A percentile compares a stretch with the other conserved stretches of the same genome.
Evolutionary conservation across 2,888 invertebrate genomes (phyloP).

Genomic region (Stramonita haemastoma): DNA sequence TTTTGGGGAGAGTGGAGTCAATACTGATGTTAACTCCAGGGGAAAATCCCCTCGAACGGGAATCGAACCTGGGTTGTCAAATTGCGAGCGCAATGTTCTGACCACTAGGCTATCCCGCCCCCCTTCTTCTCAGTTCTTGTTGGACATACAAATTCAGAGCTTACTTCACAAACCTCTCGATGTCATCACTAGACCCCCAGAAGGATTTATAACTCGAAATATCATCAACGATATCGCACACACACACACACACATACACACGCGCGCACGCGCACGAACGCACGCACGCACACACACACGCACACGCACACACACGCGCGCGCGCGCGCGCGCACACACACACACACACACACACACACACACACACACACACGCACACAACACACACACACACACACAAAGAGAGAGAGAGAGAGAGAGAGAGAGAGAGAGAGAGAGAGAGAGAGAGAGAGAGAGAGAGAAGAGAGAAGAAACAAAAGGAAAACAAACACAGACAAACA

Average conservation of each 20-base stretch:
- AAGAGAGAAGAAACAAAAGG: not conserved
- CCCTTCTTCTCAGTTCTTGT: too few species aligned
- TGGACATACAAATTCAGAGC: too few species aligned
- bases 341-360: slow-evolving; percentile 40
- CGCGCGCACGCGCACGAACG: not conserved
- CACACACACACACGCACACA: slow-evolving; percentile 24
- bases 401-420: not conserved
- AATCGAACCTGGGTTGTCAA: too few species aligned
- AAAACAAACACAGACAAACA: slow-evolving; percentile 11
- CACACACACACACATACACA: slow-evolving; percentile 21
- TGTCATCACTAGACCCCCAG: too few species aligned
- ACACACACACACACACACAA: not conserved
- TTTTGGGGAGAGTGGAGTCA: too few species aligned
- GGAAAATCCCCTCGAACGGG: too few species aligned
- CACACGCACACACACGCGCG: slow-evolving; percentile 20
- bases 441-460: not conserved
- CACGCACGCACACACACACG: not conserved
- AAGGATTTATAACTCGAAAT: too few species aligned
- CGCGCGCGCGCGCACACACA: slow-evolving; percentile 27
- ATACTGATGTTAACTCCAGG: too few species aligned
- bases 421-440: not conserved
- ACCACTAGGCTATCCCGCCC: too few species aligned
- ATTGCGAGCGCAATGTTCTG: too few species aligned
- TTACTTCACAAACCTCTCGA: too few species aligned
- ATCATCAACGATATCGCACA: not conserved